A percentile compares a stretch with the other conserved stretches of the same genome.
These are phyloP conservation scores for Morpho achilles DNA, from an alignment of 2,888 invertebrate species.

Conservation along the genomic window DNA sequence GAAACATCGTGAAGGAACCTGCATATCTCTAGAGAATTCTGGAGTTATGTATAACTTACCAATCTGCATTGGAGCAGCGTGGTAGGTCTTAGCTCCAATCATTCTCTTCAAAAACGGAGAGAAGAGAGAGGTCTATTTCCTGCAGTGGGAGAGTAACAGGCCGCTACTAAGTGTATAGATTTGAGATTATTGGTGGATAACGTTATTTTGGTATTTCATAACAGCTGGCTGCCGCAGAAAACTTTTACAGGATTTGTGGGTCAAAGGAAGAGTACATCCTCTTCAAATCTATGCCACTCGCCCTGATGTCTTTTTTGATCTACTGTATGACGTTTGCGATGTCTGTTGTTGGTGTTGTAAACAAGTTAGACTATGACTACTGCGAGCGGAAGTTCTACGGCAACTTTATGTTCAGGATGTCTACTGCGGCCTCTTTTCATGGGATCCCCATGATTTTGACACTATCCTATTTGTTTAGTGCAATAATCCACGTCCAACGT, in stretches of 20 bases:
- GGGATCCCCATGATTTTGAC: conserved; percentile 79
- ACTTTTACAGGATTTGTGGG: conserved; percentile 81
- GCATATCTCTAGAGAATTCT: too few relatives aligned
- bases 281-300: conserved; percentile 70
- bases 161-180: too few relatives aligned
- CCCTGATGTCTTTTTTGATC: conserved; percentile 71
- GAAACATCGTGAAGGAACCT: too few relatives aligned
- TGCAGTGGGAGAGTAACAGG: too few relatives aligned
- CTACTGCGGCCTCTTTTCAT: conserved; percentile 79
- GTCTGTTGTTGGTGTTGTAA: conserved; percentile 80
- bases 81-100: too few relatives aligned
- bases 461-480: conserved; percentile 71
- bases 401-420: conserved; percentile 76
- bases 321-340: conserved; percentile 78
- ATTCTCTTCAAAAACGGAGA: too few relatives aligned
- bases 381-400: conserved; percentile 79
- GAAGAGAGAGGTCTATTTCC: too few relatives aligned
- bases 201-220: conserved; percentile 13
- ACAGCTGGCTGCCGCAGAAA: conserved; percentile 81
- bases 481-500: conserved; percentile 69
- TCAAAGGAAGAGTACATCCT: conserved; percentile 47
- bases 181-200: background rate
- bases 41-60: too few relatives aligned
- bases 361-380: conserved; percentile 83
- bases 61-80: too few relatives aligned